Evolutionary conservation across 2,888 invertebrate genomes (phyloP), one percentile per base, ranked within the genome.

Genomic region (Aplocera efformata): DNA sequence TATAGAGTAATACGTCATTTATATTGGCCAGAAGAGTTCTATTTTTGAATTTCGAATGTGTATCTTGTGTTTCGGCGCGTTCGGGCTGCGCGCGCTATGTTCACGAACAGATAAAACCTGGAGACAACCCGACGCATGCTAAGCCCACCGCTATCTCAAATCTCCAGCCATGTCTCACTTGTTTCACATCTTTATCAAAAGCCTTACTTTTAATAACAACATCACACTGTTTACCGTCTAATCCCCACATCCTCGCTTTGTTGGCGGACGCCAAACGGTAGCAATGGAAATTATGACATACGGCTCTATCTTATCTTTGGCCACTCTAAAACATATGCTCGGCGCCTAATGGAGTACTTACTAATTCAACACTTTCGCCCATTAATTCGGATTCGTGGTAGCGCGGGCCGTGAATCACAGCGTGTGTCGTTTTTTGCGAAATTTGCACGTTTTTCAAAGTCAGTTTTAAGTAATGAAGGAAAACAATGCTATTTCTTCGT

Each of bases 281-380:
- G 86, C 81, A 67, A 66, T 71, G 53, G 68, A 66, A 73, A 76
- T 74, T 76, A 80, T 80, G 83, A 86, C 88, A 88, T 84, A 84
- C 79, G 83, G 83, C 69, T 82, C 77, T 86, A 86, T 86, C 88
- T 88, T 86, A 88, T 88, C 88, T 77, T 56, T 73, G 72, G 55
- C 76, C 82, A 86, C 86, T 86, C 74, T 66, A 70, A 72, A 74
- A 74, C 86, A 85, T 84, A 86, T 88, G 88, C 75, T 77, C 70
- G 67, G 59, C 69, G 76, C 70, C 65, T 86, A 88, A 86, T 85
- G 84, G 82, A 81, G 61, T 67, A 60, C 67, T 72, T 72, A 63
- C 70, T 73, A 75, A 78, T 74, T 76, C 74, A 81, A 84, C 80
- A 82, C 75, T 80, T 78, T 76, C 61, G 57, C 62, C 75, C 59